Base-by-base conservation (phyloP, 2,113 vertebrate species). In the Bolborhynchus lineola region DNA sequence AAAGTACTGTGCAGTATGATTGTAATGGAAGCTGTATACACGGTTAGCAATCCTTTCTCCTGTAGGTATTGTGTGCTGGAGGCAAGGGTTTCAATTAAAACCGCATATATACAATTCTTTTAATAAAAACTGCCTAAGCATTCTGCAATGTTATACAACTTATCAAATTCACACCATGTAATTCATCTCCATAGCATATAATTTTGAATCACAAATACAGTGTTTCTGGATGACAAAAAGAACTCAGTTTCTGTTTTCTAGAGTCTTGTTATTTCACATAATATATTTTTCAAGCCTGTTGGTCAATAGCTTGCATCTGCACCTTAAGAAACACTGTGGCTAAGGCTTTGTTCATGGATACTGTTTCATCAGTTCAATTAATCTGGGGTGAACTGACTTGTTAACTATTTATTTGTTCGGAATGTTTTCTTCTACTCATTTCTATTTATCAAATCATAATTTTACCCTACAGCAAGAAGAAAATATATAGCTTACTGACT, bases 361-460 rank as follows among this genome's bases (percentile, higher is more conserved):
- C 21, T 16, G 7, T 42, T 80, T 65, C 91, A 44, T 50, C 86
- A 89, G 31, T 12, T 87, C 91, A 88, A 24, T 92, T 85, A 90
- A 90, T 80, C 81, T 70, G 71, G 23, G 19, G 52, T 35, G 33
- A 90, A 17, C 21, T 91, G 75, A 44, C 53, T 90, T 71, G 42
- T 70, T 78, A 88, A 78, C 64, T 63, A 10, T 82, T 88, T 76
- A 55, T 72, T 94, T 78, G 20, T 60, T 86, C 77, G 21, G 55
- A 86, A 57, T 86, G 52, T 72, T 74, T 85, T 80, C 29, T 69
- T 69, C 55, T 25, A 35, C 33, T 88, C 53, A 4, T 65, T 88
- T 82, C 59, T 88, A 16, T 92, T 88, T 82, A 42, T 89, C 94
- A 95, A 86, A 88, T 57, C 25, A 70, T 88, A 77, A 92, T 53